These are phyloP conservation scores for Neoscelio sp. DNA, from an alignment of 2,888 invertebrate species.

Conservation along the genomic window DNA sequence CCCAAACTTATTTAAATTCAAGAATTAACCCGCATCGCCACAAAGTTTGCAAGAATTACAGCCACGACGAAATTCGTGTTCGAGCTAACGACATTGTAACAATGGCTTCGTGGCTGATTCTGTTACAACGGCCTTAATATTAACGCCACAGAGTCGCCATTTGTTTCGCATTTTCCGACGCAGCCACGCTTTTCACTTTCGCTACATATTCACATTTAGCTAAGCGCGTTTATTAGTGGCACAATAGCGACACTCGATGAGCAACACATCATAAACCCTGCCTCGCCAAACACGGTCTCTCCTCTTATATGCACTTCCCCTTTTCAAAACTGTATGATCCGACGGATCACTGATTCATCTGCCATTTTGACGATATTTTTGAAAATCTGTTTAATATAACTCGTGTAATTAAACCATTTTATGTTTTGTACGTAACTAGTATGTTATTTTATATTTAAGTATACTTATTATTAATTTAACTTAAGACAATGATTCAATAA, in stretches of 20 bases:
- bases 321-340: slow-evolving; percentile 49
- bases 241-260: slow-evolving; percentile 77
- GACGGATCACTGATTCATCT: slow-evolving; percentile 50
- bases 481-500: no score
- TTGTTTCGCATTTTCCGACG: slow-evolving; percentile 62
- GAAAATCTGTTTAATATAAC: no score
- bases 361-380: slow-evolving; percentile 27
- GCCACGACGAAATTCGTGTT: slow-evolving; percentile 15
- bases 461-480: no score
- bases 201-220: slow-evolving; percentile 79
- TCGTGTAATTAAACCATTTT: no score
- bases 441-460: no score
- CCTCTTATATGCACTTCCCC: slow-evolving; percentile 40
- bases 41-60: slow-evolving; percentile 15
- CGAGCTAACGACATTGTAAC: slow-evolving; percentile 25
- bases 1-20: neutral
- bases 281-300: slow-evolving; percentile 71
- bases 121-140: slow-evolving; percentile 44
- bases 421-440: no score
- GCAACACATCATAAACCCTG: slow-evolving; percentile 80
- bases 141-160: slow-evolving; percentile 66
- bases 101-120: slow-evolving; percentile 32
- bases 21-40: neutral
- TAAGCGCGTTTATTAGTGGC: slow-evolving; percentile 80
- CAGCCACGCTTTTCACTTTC: slow-evolving; percentile 59